These are phyloP conservation scores for Aporophyla nigra DNA, from an alignment of 2,888 invertebrate genomes.

Conservation along the genomic window DNA sequence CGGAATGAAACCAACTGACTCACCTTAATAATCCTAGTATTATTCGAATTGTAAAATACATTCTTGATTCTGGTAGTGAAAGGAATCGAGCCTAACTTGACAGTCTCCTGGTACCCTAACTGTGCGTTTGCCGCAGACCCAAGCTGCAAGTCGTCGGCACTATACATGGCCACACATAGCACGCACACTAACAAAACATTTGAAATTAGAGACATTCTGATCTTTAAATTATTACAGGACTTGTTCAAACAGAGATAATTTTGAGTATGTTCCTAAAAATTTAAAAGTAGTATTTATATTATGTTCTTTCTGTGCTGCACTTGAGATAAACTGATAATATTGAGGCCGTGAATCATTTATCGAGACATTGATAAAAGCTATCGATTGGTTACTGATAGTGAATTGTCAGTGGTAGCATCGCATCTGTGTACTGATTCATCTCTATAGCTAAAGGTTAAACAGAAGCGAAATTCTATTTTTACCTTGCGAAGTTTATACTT, in stretches of 20 bases:
- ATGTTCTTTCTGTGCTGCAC: neutral
- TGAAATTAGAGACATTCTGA: slow-evolving; percentile 47
- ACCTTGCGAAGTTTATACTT: no score
- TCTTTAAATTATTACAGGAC: neutral
- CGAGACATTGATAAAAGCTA: slow-evolving; percentile 26
- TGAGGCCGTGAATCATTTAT: slow-evolving; percentile 43
- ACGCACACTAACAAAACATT: slow-evolving; percentile 34
- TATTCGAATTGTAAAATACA: slow-evolving; percentile 81
- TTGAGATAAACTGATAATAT: slow-evolving; percentile 50
- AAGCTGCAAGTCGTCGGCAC: slow-evolving; percentile 74
- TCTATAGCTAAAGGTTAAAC: slow-evolving; percentile 6
- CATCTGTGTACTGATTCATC: slow-evolving; percentile 26
- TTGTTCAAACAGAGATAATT: neutral
- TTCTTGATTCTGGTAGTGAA: slow-evolving; percentile 79
- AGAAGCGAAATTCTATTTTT: no score
- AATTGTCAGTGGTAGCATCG: neutral
- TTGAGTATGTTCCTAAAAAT: slow-evolving; percentile 3
- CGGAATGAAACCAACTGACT: slow-evolving; percentile 24
- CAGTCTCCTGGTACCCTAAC: slow-evolving; percentile 77
- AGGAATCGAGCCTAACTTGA: slow-evolving; percentile 79
- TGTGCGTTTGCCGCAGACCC: slow-evolving; percentile 75
- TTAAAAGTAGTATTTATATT: slow-evolving; percentile 47
- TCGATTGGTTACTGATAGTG: slow-evolving; percentile 33
- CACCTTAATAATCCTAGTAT: slow-evolving; percentile 79
- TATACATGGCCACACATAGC: slow-evolving; percentile 53